A percentile compares a stretch with the other conserved stretches of the same genome.
Evolutionary conservation across 2,797 vertebrate species (phyloP).

Genomic region (Podarcis lilfordi): DNA sequence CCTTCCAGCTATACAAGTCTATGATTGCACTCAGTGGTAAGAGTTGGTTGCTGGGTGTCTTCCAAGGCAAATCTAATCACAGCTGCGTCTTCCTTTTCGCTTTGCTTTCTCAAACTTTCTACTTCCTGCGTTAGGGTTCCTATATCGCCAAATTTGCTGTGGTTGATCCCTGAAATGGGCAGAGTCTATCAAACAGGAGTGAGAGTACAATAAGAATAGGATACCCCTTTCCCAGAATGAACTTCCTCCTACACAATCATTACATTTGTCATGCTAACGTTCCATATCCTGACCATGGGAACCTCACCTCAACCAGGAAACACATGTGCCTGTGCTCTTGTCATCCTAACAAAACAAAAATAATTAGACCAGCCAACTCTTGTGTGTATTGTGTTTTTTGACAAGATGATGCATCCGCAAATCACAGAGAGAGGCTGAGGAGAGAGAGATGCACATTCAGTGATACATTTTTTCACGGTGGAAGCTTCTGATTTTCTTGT

Average conservation of each 20-base stretch:
- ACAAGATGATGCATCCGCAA: conserved; percentile 6
- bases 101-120: conserved; percentile 39
- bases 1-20: too few relatives aligned
- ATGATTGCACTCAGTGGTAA: neutral
- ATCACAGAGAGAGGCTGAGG: too few relatives aligned
- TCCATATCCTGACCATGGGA: conserved; percentile 72
- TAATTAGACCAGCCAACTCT: conserved; percentile 28
- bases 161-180: conserved; percentile 33
- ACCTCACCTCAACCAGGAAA: conserved; percentile 64
- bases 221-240: conserved; percentile 64
- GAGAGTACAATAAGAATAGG: conserved; percentile 62
- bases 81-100: neutral
- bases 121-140: conserved; percentile 57
- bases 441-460: neutral
- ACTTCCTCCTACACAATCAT: conserved; percentile 69
- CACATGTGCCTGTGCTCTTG: conserved; percentile 54
- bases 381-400: conserved; percentile 11
- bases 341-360: conserved; percentile 45
- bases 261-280: conserved; percentile 66
- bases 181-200: conserved; percentile 15
- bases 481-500: neutral
- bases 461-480: neutral
- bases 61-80: neutral
- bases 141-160: conserved; percentile 30
- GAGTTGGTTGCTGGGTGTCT: neutral